These are phyloP conservation scores for Muscicapa striata DNA, from an alignment of 2,797 vertebrate genomes.

Conservation along the genomic window DNA sequence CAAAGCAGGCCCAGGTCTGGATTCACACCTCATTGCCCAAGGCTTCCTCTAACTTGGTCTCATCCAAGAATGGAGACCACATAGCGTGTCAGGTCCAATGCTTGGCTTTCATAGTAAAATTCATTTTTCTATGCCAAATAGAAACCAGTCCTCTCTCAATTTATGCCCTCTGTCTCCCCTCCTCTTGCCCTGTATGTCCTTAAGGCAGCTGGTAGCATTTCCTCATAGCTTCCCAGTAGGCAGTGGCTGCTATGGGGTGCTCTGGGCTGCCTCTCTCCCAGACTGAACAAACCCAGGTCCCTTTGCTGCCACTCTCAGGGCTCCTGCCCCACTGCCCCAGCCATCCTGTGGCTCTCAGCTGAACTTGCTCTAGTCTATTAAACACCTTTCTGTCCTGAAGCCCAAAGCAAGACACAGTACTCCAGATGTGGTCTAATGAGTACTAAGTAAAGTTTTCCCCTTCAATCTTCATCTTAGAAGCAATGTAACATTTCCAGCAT, in stretches of 20 bases:
- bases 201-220: not conserved
- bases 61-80: not conserved
- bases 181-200: not conserved
- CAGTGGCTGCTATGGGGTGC: not conserved
- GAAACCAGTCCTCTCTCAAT: not conserved
- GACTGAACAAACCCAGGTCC: not conserved
- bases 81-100: accelerated
- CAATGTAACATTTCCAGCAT: not conserved
- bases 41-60: not conserved
- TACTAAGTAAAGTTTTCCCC: not conserved
- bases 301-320: not conserved
- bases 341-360: not conserved
- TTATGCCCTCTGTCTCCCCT: not conserved
- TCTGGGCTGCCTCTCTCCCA: not conserved
- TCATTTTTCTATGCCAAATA: accelerated
- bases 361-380: not conserved
- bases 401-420: not conserved
- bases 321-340: not conserved
- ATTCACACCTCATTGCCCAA: not conserved
- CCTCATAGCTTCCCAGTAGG: not conserved
- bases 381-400: not conserved
- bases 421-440: not conserved
- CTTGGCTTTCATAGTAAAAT: not conserved
- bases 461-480: not conserved
- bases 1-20: not conserved